These are phyloP conservation scores for Macroramphosus scolopax DNA, from an alignment of 2,797 vertebrate genomes.

Conservation along the genomic window DNA sequence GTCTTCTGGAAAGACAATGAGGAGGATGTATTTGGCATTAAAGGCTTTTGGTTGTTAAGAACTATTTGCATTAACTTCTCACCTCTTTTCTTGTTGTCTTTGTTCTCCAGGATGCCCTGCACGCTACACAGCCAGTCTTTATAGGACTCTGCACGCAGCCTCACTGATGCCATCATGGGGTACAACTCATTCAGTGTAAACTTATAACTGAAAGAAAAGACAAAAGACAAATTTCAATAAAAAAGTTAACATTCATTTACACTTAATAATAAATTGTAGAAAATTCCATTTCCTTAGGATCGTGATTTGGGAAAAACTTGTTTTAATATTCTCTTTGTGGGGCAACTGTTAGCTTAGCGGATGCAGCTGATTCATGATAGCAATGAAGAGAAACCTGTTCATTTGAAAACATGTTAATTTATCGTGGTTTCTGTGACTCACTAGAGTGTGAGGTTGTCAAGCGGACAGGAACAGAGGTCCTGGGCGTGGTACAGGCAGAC, in stretches of 20 bases:
- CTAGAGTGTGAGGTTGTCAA: constrained; percentile 84
- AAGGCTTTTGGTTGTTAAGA: neutral
- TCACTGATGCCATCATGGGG: constrained; percentile 83
- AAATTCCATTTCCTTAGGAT: no score
- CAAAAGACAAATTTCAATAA: no score
- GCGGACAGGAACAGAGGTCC: constrained; percentile 86
- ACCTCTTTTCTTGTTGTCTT: constrained; percentile 88
- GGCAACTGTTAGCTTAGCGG: no score
- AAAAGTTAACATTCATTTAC: neutral
- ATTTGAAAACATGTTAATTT: no score
- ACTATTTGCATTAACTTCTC: constrained; percentile 25
- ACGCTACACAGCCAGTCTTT: constrained; percentile 88
- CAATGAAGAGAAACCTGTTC: no score
- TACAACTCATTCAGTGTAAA: constrained; percentile 89
- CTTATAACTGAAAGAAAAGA: constrained; percentile 80
- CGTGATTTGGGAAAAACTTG: no score
- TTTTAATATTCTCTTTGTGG: no score
- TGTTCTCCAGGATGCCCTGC: constrained; percentile 86
- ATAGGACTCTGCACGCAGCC: constrained; percentile 86
- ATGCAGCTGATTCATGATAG: no score
- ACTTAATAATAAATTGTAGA: no score
- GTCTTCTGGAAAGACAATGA: no score
- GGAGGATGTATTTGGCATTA: neutral
- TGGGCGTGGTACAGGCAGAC: constrained; percentile 90
- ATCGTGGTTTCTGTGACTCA: no score